Evolutionary conservation across 2,888 invertebrate genomes (phyloP), one percentile per base, ranked within the genome.

Genomic region (Oscheius sp.): DNA sequence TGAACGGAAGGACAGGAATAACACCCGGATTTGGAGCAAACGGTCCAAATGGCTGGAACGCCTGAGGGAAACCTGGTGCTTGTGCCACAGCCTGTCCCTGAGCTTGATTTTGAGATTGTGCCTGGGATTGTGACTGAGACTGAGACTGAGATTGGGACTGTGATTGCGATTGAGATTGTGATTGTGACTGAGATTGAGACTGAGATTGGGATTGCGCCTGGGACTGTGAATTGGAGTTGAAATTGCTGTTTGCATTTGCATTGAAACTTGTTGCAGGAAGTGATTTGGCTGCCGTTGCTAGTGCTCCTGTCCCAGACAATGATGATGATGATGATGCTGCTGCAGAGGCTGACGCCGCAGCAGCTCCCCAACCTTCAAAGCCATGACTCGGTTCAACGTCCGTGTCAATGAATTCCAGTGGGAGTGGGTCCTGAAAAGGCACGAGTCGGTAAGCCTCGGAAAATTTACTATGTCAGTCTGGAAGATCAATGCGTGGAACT

Each of bases 401-500:
- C 4, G 4, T 42, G 7, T 42, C 42, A 5, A 42, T 42, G 42
- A 42, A 42, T 7, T 42, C 42, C 42, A 42, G 42, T 42, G 42
- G 42, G 4, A 42, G 42, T 7, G 42, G 42, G 7, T 42, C 42
- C 42, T 42, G 42, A 7, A 42, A 42, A 42, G 3, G 7, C 4
- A 42, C 42, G 42, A 42, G 3, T 42, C 7, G 42, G 3, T 42
- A 5, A 42, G 7, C 42, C 7, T 42, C 7, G 3, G 7, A 7
- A 5, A 7, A 42, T 7, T 21, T 29, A 63, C 63, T 10, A n/a
- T 32, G 4, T 32, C 47, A 29, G 73, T 65, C 57, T 73, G 57
- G 33, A 58, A 73, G 9, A 65, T 58, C 4, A 73, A 32, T 9
- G 58, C 65, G 2, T 73, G 65, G 48, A 59, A 73, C n/a, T 51